A percentile compares a stretch with the other conserved stretches of the same genome.
Conservation (phyloP, 23 tunicate species). For the Pegea sp. region DNA sequence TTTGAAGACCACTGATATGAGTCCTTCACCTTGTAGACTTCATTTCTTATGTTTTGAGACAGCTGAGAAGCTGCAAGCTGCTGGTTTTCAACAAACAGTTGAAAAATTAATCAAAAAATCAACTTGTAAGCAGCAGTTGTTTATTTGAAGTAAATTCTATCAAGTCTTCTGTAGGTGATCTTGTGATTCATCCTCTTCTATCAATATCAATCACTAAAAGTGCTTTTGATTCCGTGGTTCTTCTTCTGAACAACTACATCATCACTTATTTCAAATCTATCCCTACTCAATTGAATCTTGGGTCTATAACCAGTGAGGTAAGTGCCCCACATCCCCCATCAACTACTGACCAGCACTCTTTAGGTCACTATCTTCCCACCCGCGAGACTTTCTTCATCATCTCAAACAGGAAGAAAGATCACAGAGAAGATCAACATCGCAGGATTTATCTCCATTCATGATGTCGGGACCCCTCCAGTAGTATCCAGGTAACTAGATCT, state of each 20-base stretch:
- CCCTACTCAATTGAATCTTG: background rate
- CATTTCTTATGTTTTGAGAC: conserved; percentile 30
- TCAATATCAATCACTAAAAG: no score
- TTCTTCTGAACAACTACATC: no score
- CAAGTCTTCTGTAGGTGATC: no score
- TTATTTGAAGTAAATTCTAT: background rate
- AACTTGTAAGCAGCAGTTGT: conserved; percentile 2
- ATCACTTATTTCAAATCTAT: background rate
- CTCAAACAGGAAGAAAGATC: no score
- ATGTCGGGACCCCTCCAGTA: conserved; percentile 60
- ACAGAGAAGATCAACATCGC: conserved; percentile 21
- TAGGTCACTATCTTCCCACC: conserved; percentile 24
- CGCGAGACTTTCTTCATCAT: background rate
- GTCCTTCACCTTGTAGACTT: conserved; percentile 9
- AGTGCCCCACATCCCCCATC: conserved; percentile 1
- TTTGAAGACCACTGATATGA: background rate
- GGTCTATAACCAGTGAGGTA: conserved; percentile 4
- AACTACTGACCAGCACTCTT: no score
- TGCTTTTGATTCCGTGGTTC: no score
- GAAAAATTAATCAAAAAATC: conserved; percentile 5
- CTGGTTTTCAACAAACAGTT: conserved; percentile 7
- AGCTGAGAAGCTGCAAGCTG: background rate
- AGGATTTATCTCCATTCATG: conserved; percentile 53
- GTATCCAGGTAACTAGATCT: conserved; percentile 20
- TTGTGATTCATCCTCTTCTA: no score